phyloP scores from a whole-genome alignment of 2,113 vertebrate genomes.

The Enhydra lutris region DNA sequence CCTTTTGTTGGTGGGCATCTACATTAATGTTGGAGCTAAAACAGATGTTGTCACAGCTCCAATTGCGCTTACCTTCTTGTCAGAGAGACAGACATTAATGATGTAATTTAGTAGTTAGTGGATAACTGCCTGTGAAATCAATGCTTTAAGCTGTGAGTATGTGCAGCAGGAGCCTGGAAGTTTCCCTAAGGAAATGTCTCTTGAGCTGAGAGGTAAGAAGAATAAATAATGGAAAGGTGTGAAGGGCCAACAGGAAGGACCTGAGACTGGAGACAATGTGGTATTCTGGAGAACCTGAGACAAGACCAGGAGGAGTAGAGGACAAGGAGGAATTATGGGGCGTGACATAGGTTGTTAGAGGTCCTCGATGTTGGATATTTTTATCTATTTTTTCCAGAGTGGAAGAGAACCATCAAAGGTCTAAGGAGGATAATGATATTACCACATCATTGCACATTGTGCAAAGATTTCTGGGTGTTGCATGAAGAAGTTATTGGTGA shows the following conservation, averaged over 20 bases:
- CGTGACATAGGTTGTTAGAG: background rate
- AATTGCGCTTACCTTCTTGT: background rate
- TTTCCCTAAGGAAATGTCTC: background rate
- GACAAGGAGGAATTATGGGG: accelerated
- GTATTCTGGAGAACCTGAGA: background rate
- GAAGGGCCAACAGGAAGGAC: background rate
- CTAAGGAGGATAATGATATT: background rate
- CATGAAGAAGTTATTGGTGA: background rate
- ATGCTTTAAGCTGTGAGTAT: background rate
- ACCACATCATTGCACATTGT: background rate
- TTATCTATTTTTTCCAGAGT: background rate
- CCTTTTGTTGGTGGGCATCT: background rate
- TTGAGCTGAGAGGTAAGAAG: background rate
- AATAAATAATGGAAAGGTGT: background rate
- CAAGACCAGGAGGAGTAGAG: background rate
- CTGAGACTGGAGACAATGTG: background rate
- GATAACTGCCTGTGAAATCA: background rate
- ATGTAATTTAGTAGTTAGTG: background rate
- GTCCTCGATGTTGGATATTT: background rate
- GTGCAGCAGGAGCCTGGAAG: background rate
- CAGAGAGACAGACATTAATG: background rate
- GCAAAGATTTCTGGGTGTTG: background rate
- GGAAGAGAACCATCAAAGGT: background rate
- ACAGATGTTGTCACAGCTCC: background rate
- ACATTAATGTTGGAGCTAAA: background rate